Evolutionary conservation across 1,140 invertebrate genomes (phyloP).

Genomic region (Periplaneta americana): DNA sequence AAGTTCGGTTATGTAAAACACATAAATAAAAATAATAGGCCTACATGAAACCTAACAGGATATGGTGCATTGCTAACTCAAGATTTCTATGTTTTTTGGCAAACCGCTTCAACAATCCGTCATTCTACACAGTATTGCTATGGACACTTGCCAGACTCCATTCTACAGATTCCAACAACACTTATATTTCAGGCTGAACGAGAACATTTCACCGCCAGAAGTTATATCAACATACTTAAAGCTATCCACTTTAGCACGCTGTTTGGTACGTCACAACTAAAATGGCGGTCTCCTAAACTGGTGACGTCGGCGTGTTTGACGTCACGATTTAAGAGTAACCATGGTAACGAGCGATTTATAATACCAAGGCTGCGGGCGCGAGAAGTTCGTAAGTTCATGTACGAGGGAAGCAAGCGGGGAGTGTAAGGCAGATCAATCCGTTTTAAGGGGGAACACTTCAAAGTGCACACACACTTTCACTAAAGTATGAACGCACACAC

Average conservation of each 20-base stretch:
- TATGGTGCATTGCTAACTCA: too few species aligned
- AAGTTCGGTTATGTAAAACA: too few species aligned
- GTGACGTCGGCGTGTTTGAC: neutral
- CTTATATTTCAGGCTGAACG: neutral
- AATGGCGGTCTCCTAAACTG: neutral
- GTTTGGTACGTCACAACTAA: neutral
- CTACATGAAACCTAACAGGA: too few species aligned
- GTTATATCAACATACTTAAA: neutral
- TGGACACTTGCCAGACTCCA: neutral
- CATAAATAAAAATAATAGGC: too few species aligned
- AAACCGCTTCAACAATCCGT: too few species aligned
- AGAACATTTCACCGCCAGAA: neutral
- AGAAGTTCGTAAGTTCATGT: neutral
- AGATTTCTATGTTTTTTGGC: too few species aligned
- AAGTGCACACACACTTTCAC: neutral
- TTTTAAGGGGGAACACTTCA: neutral
- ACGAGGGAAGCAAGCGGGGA: neutral
- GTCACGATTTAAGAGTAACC: neutral
- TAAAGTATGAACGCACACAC: too few species aligned
- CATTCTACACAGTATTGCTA: too few species aligned
- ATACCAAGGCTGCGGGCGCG: neutral
- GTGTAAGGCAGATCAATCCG: neutral
- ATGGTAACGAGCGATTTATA: neutral
- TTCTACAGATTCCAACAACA: neutral
- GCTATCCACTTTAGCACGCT: neutral